Evolutionary conservation across 2,113 vertebrate species (phyloP).

Genomic region (Megaptera novaeangliae): DNA sequence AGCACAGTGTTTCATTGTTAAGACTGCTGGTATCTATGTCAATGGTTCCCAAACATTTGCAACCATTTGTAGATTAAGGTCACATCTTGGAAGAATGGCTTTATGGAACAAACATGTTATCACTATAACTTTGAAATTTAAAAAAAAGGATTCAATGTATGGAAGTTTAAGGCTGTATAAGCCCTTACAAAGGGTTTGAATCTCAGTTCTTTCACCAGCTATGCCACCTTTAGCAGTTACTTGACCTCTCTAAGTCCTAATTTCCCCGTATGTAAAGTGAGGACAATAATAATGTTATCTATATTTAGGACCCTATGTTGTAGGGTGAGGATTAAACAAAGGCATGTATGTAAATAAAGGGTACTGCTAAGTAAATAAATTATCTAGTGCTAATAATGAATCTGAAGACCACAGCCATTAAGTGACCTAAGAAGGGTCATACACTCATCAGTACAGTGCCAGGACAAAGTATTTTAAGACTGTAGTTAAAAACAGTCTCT

Average conservation of each 20-base stretch:
- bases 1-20: constrained; percentile 55
- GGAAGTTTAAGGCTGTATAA: background rate
- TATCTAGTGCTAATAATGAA: background rate
- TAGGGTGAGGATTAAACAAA: background rate
- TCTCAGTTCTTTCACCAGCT: background rate
- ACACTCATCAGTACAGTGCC: background rate
- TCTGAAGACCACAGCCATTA: background rate
- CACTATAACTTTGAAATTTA: background rate
- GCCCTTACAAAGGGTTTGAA: background rate
- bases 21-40: constrained; percentile 14
- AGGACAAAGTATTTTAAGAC: background rate
- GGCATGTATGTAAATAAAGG: background rate
- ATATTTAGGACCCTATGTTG: background rate
- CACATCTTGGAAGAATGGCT: background rate
- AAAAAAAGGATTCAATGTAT: background rate
- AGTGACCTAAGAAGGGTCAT: background rate
- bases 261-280: background rate
- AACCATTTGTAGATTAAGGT: constrained; percentile 29
- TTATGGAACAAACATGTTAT: background rate
- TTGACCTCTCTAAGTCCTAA: background rate
- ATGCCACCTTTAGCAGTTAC: background rate
- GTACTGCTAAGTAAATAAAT: background rate
- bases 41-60: background rate
- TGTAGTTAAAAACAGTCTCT: background rate
- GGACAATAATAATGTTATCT: background rate